Percentiles rank a stretch among this genome's conserved stretches.
Conservation (phyloP, 2,113 vertebrate species). For the Alethe castanea region DNA sequence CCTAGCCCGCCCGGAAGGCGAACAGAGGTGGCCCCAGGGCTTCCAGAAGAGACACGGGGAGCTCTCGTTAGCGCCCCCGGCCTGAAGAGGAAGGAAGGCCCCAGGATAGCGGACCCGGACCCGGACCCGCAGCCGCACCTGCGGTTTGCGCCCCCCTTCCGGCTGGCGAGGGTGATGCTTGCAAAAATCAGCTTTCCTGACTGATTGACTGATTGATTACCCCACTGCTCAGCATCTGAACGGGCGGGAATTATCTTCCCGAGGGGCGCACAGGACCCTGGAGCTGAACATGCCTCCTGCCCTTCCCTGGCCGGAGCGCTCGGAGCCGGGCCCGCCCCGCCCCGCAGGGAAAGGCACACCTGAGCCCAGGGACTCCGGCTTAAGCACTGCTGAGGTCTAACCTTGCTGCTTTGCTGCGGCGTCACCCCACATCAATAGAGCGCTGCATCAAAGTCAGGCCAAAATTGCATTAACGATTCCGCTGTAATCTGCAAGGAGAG, state of each 20-base stretch:
- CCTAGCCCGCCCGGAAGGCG: not conserved
- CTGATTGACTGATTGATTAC: not conserved
- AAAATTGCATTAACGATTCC: conserved; percentile 9
- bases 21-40: not conserved
- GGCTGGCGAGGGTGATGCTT: not conserved
- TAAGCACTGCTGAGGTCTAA: not conserved
- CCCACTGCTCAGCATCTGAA: not conserved
- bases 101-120: accelerated
- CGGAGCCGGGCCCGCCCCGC: not conserved
- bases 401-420: not conserved
- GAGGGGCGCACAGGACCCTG: too few relatives aligned
- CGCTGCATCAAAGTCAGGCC: conserved; percentile 11
- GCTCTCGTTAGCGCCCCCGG: not conserved
- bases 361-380: not conserved
- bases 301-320: not conserved
- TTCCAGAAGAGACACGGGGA: not conserved
- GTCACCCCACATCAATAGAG: not conserved
- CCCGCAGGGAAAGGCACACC: not conserved
- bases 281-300: too few relatives aligned
- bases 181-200: not conserved
- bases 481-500: not conserved
- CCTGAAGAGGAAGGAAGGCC: not conserved
- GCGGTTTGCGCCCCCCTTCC: accelerated
- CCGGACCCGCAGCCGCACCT: too few relatives aligned
- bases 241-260: not conserved